Base-by-base conservation (phyloP, 1,140 invertebrate species). In the Musca domestica region DNA sequence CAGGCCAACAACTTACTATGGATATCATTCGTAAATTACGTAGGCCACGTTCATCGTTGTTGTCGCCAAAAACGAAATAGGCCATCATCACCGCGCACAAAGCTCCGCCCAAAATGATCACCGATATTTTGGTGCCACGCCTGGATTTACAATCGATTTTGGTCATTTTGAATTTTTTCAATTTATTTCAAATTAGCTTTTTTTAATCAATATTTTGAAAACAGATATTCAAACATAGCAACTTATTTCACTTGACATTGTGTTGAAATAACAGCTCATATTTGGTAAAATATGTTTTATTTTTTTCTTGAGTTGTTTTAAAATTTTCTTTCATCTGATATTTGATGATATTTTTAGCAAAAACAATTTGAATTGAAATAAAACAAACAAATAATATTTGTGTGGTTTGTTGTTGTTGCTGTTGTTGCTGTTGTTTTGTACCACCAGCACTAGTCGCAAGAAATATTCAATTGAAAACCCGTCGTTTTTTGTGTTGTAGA, bases 11-110 rank as follows among this genome's bases (percentile, higher is more conserved):
- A 67, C 77, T 80, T 69, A 81, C 80, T 71, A 81, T 78, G 51
- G 77, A 77, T 67, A 79, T 76, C 76, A 80, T 79, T 30, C 77
- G 74, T 46, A 81, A 71, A 69, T 81, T 81, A 69, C 74, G 70
- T 30, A 80, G 64, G 47, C 76, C 78, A 67, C 78, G 74, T 58
- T 81, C 77, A 51, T 81, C 80, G 63, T 80, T 80, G 69, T 71
- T 81, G 54, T 81, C 80, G 3, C 80, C 78, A 63, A 82, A 82
- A 23, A 78, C 80, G 64, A 79, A 77, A 68, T 80, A 81, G 47
- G 80, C 78, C 74, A 81, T 76, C 76, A 81, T 78, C 4, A 81
- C 78, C n/a, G 76, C 72, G 23, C 72, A 78, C 10, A 81, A 64
- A 22, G 77, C 76, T 25, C 73, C 76, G 25, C 78, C 80, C 63